Conservation (phyloP, 2,888 invertebrate species). For the Junonia oenone region DNA sequence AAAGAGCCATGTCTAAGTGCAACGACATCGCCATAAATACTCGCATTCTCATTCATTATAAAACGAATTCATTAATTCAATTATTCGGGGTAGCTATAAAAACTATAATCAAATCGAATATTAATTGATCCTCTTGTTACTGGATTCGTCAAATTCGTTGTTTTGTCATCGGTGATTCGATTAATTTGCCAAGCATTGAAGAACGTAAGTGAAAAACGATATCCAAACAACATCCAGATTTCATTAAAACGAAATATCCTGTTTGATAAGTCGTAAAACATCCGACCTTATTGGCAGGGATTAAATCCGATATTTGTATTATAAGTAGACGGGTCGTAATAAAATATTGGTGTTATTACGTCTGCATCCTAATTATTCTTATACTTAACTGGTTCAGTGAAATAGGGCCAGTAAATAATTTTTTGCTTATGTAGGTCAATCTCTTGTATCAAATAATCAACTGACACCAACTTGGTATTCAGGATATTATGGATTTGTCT, state of each 20-base stretch:
- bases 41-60: no score
- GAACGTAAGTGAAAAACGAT: no score
- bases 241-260: neutral
- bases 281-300: neutral
- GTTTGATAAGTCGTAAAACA: neutral
- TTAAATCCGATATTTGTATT: neutral
- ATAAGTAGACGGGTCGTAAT: neutral
- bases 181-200: no score
- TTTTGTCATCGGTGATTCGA: no score
- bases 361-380: constrained; percentile 3
- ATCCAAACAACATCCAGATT: neutral
- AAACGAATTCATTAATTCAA: no score
- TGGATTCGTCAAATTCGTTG: no score
- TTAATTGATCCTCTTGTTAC: no score
- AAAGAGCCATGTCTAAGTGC: no score
- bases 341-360: neutral
- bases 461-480: neutral
- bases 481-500: neutral
- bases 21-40: no score
- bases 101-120: no score
- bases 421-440: neutral
- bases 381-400: neutral
- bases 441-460: neutral
- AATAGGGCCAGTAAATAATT: neutral
- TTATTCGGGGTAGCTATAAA: no score